Conservation (phyloP, 53 echinoderm and acorn worm genomes). For the Echinarachnius parma region DNA sequence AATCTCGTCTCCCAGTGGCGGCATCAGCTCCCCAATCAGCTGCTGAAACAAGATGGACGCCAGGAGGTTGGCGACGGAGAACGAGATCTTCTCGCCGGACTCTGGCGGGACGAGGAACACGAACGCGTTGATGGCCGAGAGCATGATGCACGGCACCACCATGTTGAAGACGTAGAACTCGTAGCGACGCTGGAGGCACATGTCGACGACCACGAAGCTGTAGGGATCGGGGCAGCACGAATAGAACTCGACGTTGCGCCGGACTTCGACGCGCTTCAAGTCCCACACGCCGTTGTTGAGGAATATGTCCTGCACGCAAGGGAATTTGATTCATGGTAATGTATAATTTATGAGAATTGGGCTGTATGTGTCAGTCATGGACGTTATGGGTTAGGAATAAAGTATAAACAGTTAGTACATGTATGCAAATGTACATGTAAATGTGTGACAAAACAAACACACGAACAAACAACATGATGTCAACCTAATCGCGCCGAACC, state of each 20-base stretch:
- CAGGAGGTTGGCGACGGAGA: constrained; percentile 70
- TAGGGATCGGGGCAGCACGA: constrained; percentile 51
- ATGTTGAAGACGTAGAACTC: constrained; percentile 67
- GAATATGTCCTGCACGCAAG: constrained; percentile 43
- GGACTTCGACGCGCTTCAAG: constrained; percentile 26
- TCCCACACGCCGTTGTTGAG: constrained; percentile 68
- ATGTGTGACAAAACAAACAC: too few species aligned
- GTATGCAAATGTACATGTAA: too few species aligned
- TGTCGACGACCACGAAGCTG: constrained; percentile 16
- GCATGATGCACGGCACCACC: constrained; percentile 62
- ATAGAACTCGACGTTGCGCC: constrained; percentile 10
- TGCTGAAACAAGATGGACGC: constrained; percentile 81
- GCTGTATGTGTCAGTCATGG: too few species aligned
- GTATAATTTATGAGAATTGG: not conserved
- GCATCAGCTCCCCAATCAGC: constrained; percentile 72
- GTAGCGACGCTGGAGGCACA: constrained; percentile 26
- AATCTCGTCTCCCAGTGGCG: constrained; percentile 75
- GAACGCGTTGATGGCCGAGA: constrained; percentile 57
- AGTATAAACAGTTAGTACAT: too few species aligned
- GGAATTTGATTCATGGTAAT: not conserved
- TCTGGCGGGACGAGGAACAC: constrained; percentile 76
- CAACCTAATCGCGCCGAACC: too few species aligned
- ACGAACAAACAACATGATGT: too few species aligned
- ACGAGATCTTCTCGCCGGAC: constrained; percentile 85
- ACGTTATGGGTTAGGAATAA: too few species aligned